Evolutionary conservation across 2,797 vertebrate genomes (phyloP).

Genomic region (Amazonetta brasiliensis): DNA sequence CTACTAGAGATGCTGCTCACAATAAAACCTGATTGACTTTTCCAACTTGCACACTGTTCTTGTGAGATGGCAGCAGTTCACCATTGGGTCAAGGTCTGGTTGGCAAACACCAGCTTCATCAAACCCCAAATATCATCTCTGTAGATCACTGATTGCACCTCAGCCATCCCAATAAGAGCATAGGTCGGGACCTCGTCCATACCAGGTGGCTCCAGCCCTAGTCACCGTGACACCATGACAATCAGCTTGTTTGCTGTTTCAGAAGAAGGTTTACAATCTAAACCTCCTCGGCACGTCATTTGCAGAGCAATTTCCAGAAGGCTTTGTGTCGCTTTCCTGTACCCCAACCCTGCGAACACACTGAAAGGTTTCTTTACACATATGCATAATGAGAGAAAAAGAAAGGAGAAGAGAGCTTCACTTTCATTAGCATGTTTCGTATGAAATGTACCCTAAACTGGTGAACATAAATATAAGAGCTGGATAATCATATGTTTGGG

Average conservation of each 20-base stretch:
- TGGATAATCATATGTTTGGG: not conserved
- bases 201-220: constrained; percentile 60
- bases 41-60: not conserved
- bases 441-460: constrained; percentile 46
- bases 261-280: constrained; percentile 70
- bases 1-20: not conserved
- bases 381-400: constrained; percentile 67
- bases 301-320: constrained; percentile 83
- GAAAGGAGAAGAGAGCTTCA: constrained; percentile 42
- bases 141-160: constrained; percentile 13
- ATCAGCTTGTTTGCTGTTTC: constrained; percentile 79
- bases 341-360: constrained; percentile 37
- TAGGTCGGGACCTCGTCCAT: constrained; percentile 70
- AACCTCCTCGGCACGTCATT: constrained; percentile 78
- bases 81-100: rapidly evolving
- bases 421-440: constrained; percentile 63
- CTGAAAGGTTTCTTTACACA: constrained; percentile 74
- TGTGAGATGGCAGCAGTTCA: not conserved
- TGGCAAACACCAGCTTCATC: not conserved
- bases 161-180: constrained; percentile 65
- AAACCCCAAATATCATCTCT: not conserved
- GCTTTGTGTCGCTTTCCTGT: constrained; percentile 73
- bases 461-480: not conserved
- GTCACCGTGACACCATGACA: constrained; percentile 82
- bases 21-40: not conserved